These are phyloP conservation scores for Oryzias dopingdopingensis DNA, from an alignment of 2,797 vertebrate species.

Conservation along the genomic window DNA sequence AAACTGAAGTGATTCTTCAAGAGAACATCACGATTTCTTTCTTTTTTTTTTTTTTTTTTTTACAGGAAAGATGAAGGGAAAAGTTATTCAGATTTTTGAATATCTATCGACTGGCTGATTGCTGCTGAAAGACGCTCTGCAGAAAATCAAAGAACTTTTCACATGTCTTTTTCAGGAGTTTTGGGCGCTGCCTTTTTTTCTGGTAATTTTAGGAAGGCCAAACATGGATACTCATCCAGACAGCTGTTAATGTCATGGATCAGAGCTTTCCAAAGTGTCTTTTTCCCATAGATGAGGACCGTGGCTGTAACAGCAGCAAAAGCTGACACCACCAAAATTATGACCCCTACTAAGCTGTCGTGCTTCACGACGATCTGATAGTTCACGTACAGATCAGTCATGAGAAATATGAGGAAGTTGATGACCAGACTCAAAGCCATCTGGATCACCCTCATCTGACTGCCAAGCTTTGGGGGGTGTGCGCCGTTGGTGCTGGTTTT, in stretches of 20 bases:
- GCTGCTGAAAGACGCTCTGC: constrained; percentile 21
- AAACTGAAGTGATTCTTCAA: constrained; percentile 17
- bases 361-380: constrained; percentile 55
- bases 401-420: constrained; percentile 67
- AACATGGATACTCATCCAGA: constrained; percentile 61
- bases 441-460: constrained; percentile 76
- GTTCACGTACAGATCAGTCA: constrained; percentile 70
- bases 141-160: constrained; percentile 29
- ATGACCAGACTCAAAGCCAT: constrained; percentile 72
- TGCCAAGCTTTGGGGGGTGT: constrained; percentile 69
- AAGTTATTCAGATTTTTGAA: constrained; percentile 28
- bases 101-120: constrained; percentile 38
- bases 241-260: constrained; percentile 57
- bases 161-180: constrained; percentile 29
- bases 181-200: constrained; percentile 46
- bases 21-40: constrained; percentile 23
- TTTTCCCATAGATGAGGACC: constrained; percentile 78
- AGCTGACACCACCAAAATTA: constrained; percentile 66
- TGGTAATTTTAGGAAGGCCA: constrained; percentile 65
- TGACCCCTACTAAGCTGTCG: constrained; percentile 54
- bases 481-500: constrained; percentile 72
- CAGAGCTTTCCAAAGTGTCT: constrained; percentile 73
- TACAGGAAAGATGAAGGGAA: constrained; percentile 19
- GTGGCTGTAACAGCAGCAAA: constrained; percentile 62
- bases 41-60: constrained; percentile 21